Percentiles rank a stretch among this genome's conserved stretches.
Conservation (phyloP, 2,888 invertebrate species). For the Aleiodes leptofemur region DNA sequence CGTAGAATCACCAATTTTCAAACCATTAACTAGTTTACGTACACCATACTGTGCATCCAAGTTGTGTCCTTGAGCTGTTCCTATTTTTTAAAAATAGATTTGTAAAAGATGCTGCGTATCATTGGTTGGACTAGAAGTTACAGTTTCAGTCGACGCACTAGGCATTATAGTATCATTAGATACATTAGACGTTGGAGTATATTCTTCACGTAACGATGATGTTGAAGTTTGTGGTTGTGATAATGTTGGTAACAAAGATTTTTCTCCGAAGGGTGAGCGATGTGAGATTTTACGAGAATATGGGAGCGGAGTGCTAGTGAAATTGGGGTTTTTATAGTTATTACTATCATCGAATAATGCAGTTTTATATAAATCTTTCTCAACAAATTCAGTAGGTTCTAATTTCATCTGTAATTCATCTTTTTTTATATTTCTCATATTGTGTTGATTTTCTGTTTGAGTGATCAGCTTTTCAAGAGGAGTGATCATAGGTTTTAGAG, state of each 20-base stretch:
- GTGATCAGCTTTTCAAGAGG: slow-evolving; percentile 36
- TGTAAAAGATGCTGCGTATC: not conserved
- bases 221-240: too few species aligned
- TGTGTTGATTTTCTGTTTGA: slow-evolving; percentile 6
- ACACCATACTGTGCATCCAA: slow-evolving; percentile 46
- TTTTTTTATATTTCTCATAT: not conserved
- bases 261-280: too few species aligned
- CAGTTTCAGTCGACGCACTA: too few species aligned
- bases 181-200: too few species aligned
- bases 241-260: too few species aligned
- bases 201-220: too few species aligned
- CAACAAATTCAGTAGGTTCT: not conserved
- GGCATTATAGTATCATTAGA: too few species aligned
- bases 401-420: not conserved
- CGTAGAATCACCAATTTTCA: slow-evolving; percentile 47
- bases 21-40: slow-evolving; percentile 43
- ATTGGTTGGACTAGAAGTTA: not conserved
- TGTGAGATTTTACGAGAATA: too few species aligned
- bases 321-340: not conserved
- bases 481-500: slow-evolving; percentile 43
- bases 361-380: not conserved
- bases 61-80: too few species aligned
- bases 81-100: not conserved
- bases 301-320: not conserved
- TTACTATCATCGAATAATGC: not conserved